phyloP scores from a whole-genome alignment of 2,113 vertebrate species.

The Tricholaema leucomelas region DNA sequence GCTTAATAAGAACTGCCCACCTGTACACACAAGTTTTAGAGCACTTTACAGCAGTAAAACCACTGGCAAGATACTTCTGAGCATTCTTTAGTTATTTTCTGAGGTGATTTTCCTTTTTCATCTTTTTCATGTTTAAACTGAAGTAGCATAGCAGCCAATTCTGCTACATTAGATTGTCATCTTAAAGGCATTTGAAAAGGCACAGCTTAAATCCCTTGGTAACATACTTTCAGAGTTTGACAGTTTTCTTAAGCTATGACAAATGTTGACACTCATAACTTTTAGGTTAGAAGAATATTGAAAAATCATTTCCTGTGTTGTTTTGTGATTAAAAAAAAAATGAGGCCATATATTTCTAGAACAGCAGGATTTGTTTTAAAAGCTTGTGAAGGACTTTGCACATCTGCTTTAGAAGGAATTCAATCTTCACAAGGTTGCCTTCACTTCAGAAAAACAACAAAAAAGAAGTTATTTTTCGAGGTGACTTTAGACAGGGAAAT shows the following conservation, averaged over 20 bases:
- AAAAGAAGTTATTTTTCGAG: neutral
- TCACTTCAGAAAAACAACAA: neutral
- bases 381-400: neutral
- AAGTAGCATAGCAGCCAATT: neutral
- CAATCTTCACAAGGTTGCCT: neutral
- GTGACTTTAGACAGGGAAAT: neutral
- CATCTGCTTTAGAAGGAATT: neutral
- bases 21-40: neutral
- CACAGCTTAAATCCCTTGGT: conserved; percentile 6
- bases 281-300: neutral
- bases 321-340: neutral
- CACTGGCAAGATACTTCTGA: neutral
- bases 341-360: neutral
- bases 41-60: neutral
- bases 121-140: neutral
- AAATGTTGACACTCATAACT: neutral
- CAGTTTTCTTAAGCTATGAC: neutral
- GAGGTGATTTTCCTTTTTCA: neutral
- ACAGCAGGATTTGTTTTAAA: neutral
- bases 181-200: conserved; percentile 22
- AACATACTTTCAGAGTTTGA: neutral
- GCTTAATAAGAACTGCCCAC: neutral
- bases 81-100: neutral
- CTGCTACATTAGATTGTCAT: neutral
- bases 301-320: neutral